Evolutionary conservation across 1,140 invertebrate species (phyloP).

Genomic region (Apis laboriosa): DNA sequence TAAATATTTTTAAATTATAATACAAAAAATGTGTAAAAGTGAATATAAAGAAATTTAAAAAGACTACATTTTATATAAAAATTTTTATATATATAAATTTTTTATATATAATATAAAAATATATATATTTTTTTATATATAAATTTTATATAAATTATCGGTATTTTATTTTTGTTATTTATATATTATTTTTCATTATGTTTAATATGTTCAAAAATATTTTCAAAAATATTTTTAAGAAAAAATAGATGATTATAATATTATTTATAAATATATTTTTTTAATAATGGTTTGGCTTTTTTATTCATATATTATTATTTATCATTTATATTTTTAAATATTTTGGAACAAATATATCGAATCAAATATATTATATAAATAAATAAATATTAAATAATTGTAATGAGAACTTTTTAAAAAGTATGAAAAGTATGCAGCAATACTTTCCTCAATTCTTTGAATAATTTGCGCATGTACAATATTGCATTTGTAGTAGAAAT

Average conservation of each 20-base stretch:
- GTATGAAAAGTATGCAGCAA: constrained; percentile 1
- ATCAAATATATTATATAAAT: too few relatives aligned
- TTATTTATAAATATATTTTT: background rate
- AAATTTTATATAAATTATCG: background rate
- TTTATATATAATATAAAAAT: too few relatives aligned
- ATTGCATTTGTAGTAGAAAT: constrained; percentile 69
- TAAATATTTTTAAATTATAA: too few relatives aligned
- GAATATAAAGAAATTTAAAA: background rate
- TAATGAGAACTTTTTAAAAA: background rate
- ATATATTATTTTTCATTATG: background rate
- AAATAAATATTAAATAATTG: too few relatives aligned
- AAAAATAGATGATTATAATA: background rate
- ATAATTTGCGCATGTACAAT: constrained; percentile 32
- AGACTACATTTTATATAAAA: background rate
- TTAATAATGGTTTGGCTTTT: background rate
- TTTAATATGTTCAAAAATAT: background rate
- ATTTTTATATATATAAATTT: too few relatives aligned
- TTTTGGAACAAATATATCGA: too few relatives aligned
- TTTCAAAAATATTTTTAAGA: background rate
- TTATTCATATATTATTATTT: background rate
- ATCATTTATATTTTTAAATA: background rate
- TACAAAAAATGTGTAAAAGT: too few relatives aligned
- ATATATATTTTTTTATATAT: too few relatives aligned
- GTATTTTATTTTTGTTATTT: background rate
- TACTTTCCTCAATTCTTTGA: constrained; percentile 44